Evolutionary conservation across 2,113 vertebrate genomes (phyloP).

Genomic region (Psilopsiagon aymara): DNA sequence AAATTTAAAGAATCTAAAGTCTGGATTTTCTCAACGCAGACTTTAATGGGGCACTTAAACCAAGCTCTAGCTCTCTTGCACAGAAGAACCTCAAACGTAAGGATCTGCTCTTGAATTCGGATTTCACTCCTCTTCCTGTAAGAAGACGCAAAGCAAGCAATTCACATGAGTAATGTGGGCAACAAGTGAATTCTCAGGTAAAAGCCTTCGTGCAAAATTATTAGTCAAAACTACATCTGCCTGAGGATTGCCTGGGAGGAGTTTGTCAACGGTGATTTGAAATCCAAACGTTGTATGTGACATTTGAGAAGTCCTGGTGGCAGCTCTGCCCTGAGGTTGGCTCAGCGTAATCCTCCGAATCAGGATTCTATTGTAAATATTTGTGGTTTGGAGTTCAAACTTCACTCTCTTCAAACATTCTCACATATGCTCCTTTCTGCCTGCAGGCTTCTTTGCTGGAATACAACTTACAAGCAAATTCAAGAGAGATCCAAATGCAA

Average conservation of each 20-base stretch:
- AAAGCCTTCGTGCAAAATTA: neutral
- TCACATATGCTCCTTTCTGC: neutral
- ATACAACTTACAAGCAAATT: neutral
- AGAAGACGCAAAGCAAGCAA: neutral
- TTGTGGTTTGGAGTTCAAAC: slow-evolving; percentile 41
- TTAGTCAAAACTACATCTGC: accelerated
- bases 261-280: accelerated
- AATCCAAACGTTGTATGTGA: neutral
- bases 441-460: neutral
- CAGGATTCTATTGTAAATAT: slow-evolving; percentile 8
- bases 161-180: accelerated
- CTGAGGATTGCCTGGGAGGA: neutral
- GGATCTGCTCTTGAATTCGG: neutral
- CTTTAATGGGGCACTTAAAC: neutral
- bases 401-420: slow-evolving; percentile 31
- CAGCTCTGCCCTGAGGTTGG: neutral
- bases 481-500: neutral
- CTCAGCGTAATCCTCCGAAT: neutral
- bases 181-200: neutral
- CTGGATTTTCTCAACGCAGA: neutral
- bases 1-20: neutral
- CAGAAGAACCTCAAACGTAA: neutral
- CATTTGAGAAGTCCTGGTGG: neutral
- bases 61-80: neutral
- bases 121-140: neutral